Evolutionary conservation across 2,797 vertebrate genomes (phyloP).

Genomic region (Sebastes taczanowskii): DNA sequence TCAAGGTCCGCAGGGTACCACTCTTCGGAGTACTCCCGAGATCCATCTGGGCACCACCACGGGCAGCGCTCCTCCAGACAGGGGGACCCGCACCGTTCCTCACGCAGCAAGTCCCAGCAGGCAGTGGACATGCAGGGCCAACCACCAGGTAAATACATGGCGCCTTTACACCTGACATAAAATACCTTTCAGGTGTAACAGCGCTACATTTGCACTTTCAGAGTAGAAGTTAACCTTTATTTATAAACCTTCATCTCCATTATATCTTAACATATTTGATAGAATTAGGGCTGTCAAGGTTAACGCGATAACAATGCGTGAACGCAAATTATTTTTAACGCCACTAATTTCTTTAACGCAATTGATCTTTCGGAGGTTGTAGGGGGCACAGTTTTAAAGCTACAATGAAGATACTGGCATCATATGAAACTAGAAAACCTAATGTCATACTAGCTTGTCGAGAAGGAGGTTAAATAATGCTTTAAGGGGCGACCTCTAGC

Average conservation of each 20-base stretch:
- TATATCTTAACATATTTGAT: not conserved
- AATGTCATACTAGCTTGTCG: too few species aligned
- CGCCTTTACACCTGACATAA: not conserved
- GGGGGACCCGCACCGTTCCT: constrained; percentile 84
- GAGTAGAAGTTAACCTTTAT: not conserved
- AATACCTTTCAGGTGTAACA: not conserved
- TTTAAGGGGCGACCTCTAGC: too few species aligned
- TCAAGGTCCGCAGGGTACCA: constrained; percentile 84
- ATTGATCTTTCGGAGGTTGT: too few species aligned
- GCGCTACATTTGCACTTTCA: not conserved
- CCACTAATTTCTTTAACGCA: too few species aligned
- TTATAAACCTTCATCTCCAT: not conserved
- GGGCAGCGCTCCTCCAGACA: constrained; percentile 85
- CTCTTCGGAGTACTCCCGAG: constrained; percentile 87
- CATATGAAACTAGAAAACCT: too few species aligned
- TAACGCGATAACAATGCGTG: too few species aligned
- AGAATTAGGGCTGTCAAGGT: not conserved
- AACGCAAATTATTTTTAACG: too few species aligned
- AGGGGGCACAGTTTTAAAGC: too few species aligned
- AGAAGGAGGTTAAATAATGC: too few species aligned
- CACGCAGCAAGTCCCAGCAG: constrained; percentile 80
- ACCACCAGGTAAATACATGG: constrained; percentile 71
- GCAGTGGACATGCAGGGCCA: constrained; percentile 78
- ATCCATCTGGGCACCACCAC: constrained; percentile 88
- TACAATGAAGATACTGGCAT: too few species aligned